phyloP scores from a whole-genome alignment of 2,797 vertebrate genomes.

The Helicolenus hilgendorfi region DNA sequence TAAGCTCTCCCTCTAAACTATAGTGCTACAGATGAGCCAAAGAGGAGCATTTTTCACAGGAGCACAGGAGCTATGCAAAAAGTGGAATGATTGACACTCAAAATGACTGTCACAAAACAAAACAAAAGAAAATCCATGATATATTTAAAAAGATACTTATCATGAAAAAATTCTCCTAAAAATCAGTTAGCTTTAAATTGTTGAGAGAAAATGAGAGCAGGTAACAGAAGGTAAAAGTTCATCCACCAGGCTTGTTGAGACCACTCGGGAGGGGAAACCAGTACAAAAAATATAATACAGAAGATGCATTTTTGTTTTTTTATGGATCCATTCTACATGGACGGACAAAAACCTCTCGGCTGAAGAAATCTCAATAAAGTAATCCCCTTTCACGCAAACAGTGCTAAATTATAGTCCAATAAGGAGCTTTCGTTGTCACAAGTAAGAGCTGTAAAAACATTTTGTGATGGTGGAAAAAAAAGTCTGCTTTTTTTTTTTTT shows the following conservation, averaged over 20 bases:
- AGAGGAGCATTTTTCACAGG: background rate
- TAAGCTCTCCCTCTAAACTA: background rate
- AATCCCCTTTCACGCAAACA: constrained; percentile 58
- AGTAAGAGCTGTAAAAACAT: constrained; percentile 25
- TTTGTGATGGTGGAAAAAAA: constrained; percentile 11
- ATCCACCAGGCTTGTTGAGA: background rate
- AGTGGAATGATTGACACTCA: background rate
- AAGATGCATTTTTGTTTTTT: constrained; percentile 6
- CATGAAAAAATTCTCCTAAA: too few relatives aligned
- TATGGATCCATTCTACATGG: constrained; percentile 8
- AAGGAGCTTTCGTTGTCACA: constrained; percentile 49
- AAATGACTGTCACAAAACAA: background rate
- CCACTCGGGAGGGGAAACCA: background rate
- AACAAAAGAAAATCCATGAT: background rate
- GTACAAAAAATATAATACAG: background rate
- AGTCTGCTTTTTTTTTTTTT: constrained; percentile 1
- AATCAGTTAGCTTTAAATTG: background rate
- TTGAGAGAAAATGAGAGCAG: background rate
- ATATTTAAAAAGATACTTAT: background rate
- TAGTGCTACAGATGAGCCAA: background rate
- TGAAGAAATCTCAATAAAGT: constrained; percentile 49
- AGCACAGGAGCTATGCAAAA: background rate
- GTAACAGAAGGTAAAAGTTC: constrained; percentile 19
- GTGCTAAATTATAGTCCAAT: constrained; percentile 35
- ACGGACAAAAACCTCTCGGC: constrained; percentile 16